Evolutionary conservation across 2,888 invertebrate species (phyloP).

Genomic region (Parnassius glacialis): DNA sequence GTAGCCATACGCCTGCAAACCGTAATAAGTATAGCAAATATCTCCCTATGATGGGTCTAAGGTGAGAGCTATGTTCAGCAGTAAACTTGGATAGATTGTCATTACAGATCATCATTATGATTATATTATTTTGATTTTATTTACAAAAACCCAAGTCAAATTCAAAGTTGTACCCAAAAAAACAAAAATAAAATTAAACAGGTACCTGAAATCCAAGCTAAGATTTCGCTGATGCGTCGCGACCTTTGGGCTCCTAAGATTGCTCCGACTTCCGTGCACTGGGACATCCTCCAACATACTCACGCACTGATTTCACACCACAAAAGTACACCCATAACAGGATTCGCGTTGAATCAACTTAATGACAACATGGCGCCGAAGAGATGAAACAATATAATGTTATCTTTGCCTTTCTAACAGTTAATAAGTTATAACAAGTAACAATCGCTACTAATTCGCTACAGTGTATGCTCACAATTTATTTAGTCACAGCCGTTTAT

Average conservation of each 20-base stretch:
- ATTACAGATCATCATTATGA: too few species aligned
- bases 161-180: not conserved
- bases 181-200: too few species aligned
- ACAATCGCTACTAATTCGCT: constrained; percentile 8
- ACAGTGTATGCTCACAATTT: constrained; percentile 19
- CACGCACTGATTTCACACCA: constrained; percentile 61
- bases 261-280: constrained; percentile 72
- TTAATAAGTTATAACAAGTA: constrained; percentile 2
- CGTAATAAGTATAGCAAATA: too few species aligned
- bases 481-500: constrained; percentile 23
- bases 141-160: not conserved
- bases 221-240: constrained; percentile 91
- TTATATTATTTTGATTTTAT: too few species aligned
- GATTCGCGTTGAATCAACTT: constrained; percentile 62
- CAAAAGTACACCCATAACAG: constrained; percentile 67
- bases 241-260: constrained; percentile 58
- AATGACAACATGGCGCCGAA: constrained; percentile 77
- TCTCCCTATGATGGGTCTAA: too few species aligned
- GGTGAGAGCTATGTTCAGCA: too few species aligned
- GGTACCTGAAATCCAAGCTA: constrained; percentile 92
- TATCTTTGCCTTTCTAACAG: constrained; percentile 29
- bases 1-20: too few species aligned
- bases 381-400: constrained; percentile 37
- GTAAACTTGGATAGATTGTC: too few species aligned
- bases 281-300: constrained; percentile 81